These are phyloP conservation scores for Lathamus discolor DNA, from an alignment of 2,113 vertebrate species.

Conservation along the genomic window DNA sequence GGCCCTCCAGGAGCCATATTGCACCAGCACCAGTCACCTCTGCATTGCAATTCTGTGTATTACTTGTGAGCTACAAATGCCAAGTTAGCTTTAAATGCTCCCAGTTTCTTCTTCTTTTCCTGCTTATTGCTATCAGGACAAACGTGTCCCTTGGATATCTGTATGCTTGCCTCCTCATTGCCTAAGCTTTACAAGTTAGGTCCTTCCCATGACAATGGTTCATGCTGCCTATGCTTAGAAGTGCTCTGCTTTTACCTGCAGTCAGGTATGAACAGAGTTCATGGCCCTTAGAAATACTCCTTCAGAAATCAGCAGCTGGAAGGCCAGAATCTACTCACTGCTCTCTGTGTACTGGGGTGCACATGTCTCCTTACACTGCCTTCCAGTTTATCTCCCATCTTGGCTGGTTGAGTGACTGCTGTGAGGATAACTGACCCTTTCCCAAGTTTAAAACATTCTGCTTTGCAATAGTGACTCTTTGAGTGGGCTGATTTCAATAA, in stretches of 20 bases:
- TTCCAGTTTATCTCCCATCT: neutral
- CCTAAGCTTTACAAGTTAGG: neutral
- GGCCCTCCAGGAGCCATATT: neutral
- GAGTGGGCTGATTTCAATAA: neutral
- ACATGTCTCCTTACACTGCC: neutral
- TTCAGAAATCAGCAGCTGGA: neutral
- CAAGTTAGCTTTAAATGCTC: neutral
- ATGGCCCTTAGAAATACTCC: neutral
- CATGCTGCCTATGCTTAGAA: neutral
- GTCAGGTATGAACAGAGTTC: neutral
- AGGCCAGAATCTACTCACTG: neutral
- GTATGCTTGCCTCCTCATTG: neutral
- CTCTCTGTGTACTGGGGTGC: neutral
- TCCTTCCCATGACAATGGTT: neutral
- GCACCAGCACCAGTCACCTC: neutral
- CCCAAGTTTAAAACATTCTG: neutral
- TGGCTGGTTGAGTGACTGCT: neutral
- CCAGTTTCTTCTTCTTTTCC: neutral
- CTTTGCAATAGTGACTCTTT: neutral
- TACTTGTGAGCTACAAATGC: neutral
- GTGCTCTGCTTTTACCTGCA: neutral
- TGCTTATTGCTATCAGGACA: neutral
- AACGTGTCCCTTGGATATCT: accelerated
- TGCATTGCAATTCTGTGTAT: neutral
- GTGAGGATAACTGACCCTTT: neutral